A percentile compares a stretch with the other conserved stretches of the same genome.
phyloP scores from a whole-genome alignment of 1,140 invertebrate genomes.

The Pseudomyrmex sp. region DNA sequence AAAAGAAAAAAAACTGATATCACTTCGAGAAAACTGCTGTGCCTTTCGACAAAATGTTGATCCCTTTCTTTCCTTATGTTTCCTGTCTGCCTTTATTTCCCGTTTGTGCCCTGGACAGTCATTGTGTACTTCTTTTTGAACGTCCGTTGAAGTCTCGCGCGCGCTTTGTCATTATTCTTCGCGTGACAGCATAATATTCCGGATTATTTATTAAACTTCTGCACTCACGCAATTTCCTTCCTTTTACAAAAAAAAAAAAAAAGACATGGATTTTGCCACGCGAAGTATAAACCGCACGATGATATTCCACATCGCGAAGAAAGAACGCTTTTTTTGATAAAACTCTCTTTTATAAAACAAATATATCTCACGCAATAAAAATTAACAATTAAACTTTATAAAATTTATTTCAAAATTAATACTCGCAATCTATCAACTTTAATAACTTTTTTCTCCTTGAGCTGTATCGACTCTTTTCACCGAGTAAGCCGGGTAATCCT shows the following conservation, averaged over 20 bases:
- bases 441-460: neutral
- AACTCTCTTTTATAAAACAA: neutral
- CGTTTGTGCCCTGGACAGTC: neutral
- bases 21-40: conserved; percentile 46
- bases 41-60: conserved; percentile 60
- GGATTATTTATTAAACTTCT: conserved; percentile 66
- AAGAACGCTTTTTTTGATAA: neutral
- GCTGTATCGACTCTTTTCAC: neutral
- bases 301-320: neutral
- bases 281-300: neutral
- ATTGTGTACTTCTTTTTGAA: conserved; percentile 43
- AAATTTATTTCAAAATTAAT: conserved; percentile 16
- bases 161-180: conserved; percentile 43
- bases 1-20: conserved; percentile 58
- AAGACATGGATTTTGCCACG: conserved; percentile 1
- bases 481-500: neutral
- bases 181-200: conserved; percentile 59
- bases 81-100: neutral
- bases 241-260: neutral
- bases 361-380: neutral
- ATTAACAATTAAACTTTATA: no score
- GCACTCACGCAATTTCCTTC: conserved; percentile 8
- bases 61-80: conserved; percentile 18
- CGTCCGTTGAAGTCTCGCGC: conserved; percentile 35
- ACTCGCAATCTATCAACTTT: neutral